Evolutionary conservation across 30 jellyfish, hydroid and myxozoan genomes (phyloP), one percentile per base, ranked within the genome.

Genomic region (Aurelia coerulea): DNA sequence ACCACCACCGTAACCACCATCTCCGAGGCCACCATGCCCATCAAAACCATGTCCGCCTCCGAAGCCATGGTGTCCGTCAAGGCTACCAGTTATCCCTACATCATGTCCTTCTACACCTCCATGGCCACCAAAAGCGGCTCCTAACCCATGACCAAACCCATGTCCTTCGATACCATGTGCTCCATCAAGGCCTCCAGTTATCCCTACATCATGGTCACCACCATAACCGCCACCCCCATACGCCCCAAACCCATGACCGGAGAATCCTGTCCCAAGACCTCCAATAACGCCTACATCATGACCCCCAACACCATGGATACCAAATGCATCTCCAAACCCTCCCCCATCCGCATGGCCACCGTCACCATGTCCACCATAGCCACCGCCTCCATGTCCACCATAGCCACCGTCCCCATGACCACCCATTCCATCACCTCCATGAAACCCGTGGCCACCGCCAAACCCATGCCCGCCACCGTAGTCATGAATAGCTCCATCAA

Each of bases 21-120:
- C 31, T 13, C 73, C 90, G 18, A 29, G 84, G 23, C 84, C 84
- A 32, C 77, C 88, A 78, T 42, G 32, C 37, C 84, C 79, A 53
- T 54, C 77, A 76, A 13, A 59, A 16, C 91, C 92, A 33, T 19
- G 69, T 10, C 87, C 89, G 7, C 90, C 95, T 42, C 81, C 81
- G 37, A 17, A 39, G 65, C 32, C 91, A 41, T 18, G 49, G 5
- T 46, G 35, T 14, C 60, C 74, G 0, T 73, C 92, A 16, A 42
- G 37, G 42, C 33, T 17, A 29, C 81, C 81, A 46, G 56, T 46
- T 46, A 46, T 46, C 56, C 56, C 56, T 46, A 46, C 56, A 41
- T 17, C 53, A 67, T 35, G 49, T 16, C 53, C 53, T 31, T 23
- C 53, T 14, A 42, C 65, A 11, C 32, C 32, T 31, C 81, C 81